These are phyloP conservation scores for Caerostris darwini DNA, from an alignment of 1,140 invertebrate genomes.

Conservation along the genomic window DNA sequence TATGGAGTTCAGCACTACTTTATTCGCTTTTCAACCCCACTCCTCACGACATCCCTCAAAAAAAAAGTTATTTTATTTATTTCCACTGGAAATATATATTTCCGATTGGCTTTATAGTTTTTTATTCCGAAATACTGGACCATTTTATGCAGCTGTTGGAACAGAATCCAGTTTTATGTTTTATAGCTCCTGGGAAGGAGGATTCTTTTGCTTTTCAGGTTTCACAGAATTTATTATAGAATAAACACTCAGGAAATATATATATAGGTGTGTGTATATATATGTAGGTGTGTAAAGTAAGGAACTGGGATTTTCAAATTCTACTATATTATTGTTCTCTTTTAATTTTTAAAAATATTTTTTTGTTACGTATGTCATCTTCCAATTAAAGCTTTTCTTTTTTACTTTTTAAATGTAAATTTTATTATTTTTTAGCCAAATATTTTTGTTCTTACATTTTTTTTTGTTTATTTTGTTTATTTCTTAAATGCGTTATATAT, in stretches of 20 bases:
- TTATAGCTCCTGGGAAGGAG: background rate
- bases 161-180: conserved; percentile 28
- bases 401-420: too few relatives aligned
- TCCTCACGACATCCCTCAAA: conserved; percentile 38
- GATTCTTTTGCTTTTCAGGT: background rate
- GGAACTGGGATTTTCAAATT: background rate
- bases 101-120: conserved; percentile 50
- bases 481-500: too few relatives aligned
- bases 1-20: conserved; percentile 47
- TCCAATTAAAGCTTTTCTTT: too few relatives aligned
- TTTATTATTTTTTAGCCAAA: too few relatives aligned
- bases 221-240: background rate
- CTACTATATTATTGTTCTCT: background rate
- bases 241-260: background rate
- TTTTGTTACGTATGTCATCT: background rate
- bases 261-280: too few relatives aligned
- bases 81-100: conserved; percentile 58
- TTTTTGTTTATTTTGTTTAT: too few relatives aligned
- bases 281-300: background rate
- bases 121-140: conserved; percentile 34
- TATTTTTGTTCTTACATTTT: too few relatives aligned
- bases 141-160: conserved; percentile 72
- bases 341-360: background rate
- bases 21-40: conserved; percentile 39
- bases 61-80: conserved; percentile 62